Evolutionary conservation across 2,113 vertebrate species (phyloP), one percentile per base, ranked within the genome.

Genomic region (Pomatostomus ruficeps): DNA sequence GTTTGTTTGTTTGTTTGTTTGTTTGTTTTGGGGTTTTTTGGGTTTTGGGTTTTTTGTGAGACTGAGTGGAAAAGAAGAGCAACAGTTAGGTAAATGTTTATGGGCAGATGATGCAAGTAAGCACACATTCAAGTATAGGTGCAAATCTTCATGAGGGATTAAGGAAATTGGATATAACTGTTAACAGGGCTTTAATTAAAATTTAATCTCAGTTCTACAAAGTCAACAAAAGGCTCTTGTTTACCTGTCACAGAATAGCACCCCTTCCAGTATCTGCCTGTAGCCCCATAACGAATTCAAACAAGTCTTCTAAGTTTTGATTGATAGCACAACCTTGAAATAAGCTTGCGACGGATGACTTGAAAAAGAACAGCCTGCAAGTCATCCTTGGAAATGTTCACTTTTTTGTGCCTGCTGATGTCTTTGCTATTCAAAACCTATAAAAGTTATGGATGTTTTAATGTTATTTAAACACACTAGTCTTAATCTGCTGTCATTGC

Each of bases 391-490:
- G 54, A 40, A 85, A 72, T 25, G 24, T 63, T 81, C 76, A 15
- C n/a, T 82, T 86, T 88, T 75, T 89, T 81, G 7, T 76, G 31
- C 43, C n/a, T 45, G 48, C 36, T 92, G 70, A 46, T 86, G 35
- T 62, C 76, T 94, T 90, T 85, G 45, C 45, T 85, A 40, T 89
- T 95, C 33, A 61, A 91, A 78, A 58, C 25, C 89, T 82, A 62
- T 89, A 82, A 85, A 96, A 92, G 31, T 89, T 91, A 89, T 75
- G 40, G 48, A 40, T 76, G 49, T 76, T 85, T 94, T 82, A 89
- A 58, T 85, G 91, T 92, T 91, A 91, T 84, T 95, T 97, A 94
- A 96, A 82, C 73, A 81, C 26, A 61, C 21, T 46, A 68, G 52
- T 91, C 49, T 87, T 91, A 85, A 85, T 86, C 79, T 79, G 80